These are phyloP conservation scores for Ceriagrion tenellum DNA, from an alignment of 2,888 invertebrate species.

Conservation along the genomic window DNA sequence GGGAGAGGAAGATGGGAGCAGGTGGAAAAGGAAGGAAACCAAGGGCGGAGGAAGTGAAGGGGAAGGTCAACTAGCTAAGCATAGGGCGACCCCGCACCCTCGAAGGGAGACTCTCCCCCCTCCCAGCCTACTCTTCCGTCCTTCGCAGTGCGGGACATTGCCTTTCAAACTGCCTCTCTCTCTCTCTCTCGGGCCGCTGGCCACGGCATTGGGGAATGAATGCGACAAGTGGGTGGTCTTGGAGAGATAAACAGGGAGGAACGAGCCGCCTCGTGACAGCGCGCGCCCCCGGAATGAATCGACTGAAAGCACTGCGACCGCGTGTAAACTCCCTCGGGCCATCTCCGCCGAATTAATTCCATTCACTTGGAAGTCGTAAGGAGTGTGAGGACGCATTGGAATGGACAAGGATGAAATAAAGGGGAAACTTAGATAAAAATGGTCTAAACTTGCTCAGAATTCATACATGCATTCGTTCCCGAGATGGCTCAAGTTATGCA, in stretches of 20 bases:
- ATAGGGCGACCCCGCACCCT: neutral
- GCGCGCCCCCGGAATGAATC: constrained; percentile 12
- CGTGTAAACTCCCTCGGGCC: neutral
- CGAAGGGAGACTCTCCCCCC: neutral
- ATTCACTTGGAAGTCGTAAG: neutral
- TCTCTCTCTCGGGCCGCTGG: neutral
- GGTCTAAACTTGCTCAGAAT: neutral
- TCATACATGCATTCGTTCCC: neutral
- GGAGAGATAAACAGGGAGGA: neutral
- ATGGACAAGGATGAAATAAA: neutral
- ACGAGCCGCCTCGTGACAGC: neutral
- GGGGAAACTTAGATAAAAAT: neutral
- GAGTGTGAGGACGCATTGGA: neutral
- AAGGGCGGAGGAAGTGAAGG: neutral
- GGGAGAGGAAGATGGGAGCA: neutral
- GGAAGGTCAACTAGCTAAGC: constrained; percentile 46
- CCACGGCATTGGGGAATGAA: constrained; percentile 34
- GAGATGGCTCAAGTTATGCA: neutral
- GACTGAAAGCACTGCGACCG: neutral
- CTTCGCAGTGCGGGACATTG: neutral
- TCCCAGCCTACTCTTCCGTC: neutral
- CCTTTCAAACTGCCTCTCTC: neutral
- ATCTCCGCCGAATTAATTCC: neutral
- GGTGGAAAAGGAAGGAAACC: constrained; percentile 9
- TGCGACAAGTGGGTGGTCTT: constrained; percentile 38